Evolutionary conservation across 2,888 invertebrate genomes (phyloP), one percentile per base, ranked within the genome.

Genomic region (Quadroppia sp.): DNA sequence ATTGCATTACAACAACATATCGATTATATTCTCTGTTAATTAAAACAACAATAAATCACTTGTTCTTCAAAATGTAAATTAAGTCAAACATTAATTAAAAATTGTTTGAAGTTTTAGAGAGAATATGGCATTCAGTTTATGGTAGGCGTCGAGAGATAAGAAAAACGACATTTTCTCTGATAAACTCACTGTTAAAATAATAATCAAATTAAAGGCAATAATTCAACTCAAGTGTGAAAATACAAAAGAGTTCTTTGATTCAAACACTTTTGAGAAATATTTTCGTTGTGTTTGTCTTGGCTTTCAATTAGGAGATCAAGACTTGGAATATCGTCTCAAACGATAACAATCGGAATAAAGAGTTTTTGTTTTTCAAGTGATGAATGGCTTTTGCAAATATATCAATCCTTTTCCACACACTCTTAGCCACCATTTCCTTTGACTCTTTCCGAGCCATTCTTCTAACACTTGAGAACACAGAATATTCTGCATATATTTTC

Each of bases 391-490:
- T 50, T n/a, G 50, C 20, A 50, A 50, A 50, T 11, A 50, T 50
- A 50, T 50, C 32, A 61, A 61, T 61, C 61, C 61, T 61, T 61
- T 61, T 28, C n/a, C 36, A 61, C 61, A 32, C 32, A 30, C 61
- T 61, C 36, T 53, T 61, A 61, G 32, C 36, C 17, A 15, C 17
- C 2, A 32, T 61, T 61, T 61, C 32, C 61, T 20, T 11, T 23
- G 23, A 53, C 53, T 61, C 28, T 36, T 61, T 9, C 32, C 20
- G 11, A 61, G 17, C 61, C 61, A 61, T 32, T 25, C 13, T 61
- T 61, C 61, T 61, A 17, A 61, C 36, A 61, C 32, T 61, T 61
- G 25, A n/a, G 1, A 11, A 23, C 25, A 23, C 9, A 50, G 50
- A 53, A 53, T 53, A 53, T 53, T 53, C 53, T 53, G 25, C 9